Conservation (phyloP, 2,888 invertebrate species). For the Xylophagus ater region DNA sequence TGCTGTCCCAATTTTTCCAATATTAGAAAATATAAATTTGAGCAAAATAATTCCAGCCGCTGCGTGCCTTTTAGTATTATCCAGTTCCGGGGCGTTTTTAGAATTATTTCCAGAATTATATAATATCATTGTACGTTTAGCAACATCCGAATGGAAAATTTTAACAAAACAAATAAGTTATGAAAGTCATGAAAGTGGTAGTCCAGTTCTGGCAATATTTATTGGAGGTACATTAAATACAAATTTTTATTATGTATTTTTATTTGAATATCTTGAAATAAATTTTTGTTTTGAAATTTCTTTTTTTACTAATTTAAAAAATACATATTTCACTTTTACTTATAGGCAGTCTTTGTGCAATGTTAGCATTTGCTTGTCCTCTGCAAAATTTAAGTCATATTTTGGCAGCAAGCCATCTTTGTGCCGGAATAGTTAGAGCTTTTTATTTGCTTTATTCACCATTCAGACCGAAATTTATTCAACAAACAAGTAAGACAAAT, state of each 20-base stretch:
- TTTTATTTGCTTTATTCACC: constrained; percentile 37
- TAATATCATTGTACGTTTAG: constrained; percentile 41
- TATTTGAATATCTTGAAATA: neutral
- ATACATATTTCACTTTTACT: neutral
- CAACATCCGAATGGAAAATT: constrained; percentile 47
- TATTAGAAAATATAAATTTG: constrained; percentile 44
- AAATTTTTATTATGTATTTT: neutral
- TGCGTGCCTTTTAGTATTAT: constrained; percentile 43
- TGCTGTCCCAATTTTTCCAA: constrained; percentile 39
- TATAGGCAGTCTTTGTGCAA: constrained; percentile 43
- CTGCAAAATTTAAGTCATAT: constrained; percentile 42
- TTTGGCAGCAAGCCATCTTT: constrained; percentile 36
- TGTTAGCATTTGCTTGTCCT: constrained; percentile 47
- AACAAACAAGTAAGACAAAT: constrained; percentile 32
- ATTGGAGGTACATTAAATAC: constrained; percentile 34
- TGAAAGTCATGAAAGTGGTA: constrained; percentile 44
- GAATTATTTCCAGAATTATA: constrained; percentile 45
- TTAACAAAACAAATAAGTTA: constrained; percentile 44
- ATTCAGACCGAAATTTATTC: constrained; percentile 35
- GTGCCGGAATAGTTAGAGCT: constrained; percentile 30
- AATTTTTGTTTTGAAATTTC: constrained; percentile 19
- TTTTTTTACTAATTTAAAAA: neutral
- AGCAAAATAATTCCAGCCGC: constrained; percentile 45
- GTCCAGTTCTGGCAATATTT: constrained; percentile 46
- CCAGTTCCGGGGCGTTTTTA: constrained; percentile 43